These are phyloP conservation scores for Coboldia fuscipes DNA, from an alignment of 1,140 invertebrate species.

Conservation along the genomic window DNA sequence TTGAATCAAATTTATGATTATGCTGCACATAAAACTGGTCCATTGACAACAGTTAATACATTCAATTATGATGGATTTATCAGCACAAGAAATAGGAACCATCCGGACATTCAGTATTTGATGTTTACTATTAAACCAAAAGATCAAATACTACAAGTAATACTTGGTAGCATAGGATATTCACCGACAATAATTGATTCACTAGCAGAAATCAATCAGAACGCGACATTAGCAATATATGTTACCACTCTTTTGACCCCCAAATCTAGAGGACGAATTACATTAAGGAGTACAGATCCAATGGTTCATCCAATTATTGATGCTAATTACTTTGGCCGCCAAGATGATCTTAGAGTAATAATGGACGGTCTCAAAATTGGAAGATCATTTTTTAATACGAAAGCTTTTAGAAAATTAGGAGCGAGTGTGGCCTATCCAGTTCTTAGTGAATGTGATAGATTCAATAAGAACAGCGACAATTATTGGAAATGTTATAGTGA, in stretches of 20 bases:
- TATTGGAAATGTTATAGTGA: constrained; percentile 23
- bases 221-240: constrained; percentile 31
- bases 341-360: constrained; percentile 19
- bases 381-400: constrained; percentile 4
- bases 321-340: constrained; percentile 26
- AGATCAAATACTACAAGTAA: constrained; percentile 14
- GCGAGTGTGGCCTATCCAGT: constrained; percentile 11
- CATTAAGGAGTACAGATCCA: constrained; percentile 26
- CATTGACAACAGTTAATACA: constrained; percentile 15
- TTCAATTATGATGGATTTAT: constrained; percentile 21
- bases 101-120: constrained; percentile 22
- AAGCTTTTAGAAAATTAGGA: constrained; percentile 4
- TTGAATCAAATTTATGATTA: constrained; percentile 19
- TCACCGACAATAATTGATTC: constrained; percentile 43
- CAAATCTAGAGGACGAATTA: constrained; percentile 26
- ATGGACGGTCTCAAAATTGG: constrained; percentile 8
- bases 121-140: constrained; percentile 19
- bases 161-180: constrained; percentile 48
- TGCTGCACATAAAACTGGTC: constrained; percentile 15
- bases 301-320: constrained; percentile 30
- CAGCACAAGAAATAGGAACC: constrained; percentile 15
- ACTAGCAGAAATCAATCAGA: constrained; percentile 48
- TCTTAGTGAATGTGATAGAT: constrained; percentile 17
- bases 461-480: constrained; percentile 9
- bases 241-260: constrained; percentile 20